Evolutionary conservation across 2,113 vertebrate species (phyloP).

Genomic region (Blennius ocellaris): DNA sequence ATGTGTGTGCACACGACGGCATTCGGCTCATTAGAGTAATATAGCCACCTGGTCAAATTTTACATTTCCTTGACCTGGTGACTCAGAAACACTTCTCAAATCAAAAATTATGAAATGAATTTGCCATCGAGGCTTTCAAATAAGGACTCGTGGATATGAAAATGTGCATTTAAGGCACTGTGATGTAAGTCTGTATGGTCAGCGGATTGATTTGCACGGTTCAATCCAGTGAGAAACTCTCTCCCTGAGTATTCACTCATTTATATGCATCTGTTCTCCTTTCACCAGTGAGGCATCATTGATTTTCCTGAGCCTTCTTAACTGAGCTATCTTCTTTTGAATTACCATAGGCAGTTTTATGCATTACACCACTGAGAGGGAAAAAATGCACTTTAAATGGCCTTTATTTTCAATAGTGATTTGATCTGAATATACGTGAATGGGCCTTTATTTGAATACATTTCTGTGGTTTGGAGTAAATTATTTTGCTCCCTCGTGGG

Average conservation of each 20-base stretch:
- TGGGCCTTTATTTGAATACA: constrained; percentile 75
- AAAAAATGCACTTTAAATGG: constrained; percentile 75
- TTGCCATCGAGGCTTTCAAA: no score
- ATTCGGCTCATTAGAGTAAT: constrained; percentile 37
- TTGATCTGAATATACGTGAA: constrained; percentile 79
- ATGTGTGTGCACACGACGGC: constrained; percentile 34
- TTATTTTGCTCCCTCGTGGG: constrained; percentile 62
- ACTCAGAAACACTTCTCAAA: neutral
- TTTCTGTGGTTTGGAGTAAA: constrained; percentile 71
- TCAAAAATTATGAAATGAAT: no score
- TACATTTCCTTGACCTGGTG: constrained; percentile 14
- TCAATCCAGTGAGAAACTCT: constrained; percentile 31
- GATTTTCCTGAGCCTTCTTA: constrained; percentile 75
- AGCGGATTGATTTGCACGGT: constrained; percentile 23
- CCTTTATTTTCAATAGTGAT: constrained; percentile 75
- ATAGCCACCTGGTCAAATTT: constrained; percentile 31
- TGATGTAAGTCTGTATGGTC: neutral
- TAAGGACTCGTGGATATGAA: neutral
- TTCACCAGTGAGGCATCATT: constrained; percentile 72
- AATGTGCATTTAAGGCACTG: neutral
- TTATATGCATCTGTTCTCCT: constrained; percentile 74
- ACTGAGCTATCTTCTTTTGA: constrained; percentile 80
- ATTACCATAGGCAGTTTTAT: constrained; percentile 74
- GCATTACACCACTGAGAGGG: constrained; percentile 67
- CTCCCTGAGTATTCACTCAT: constrained; percentile 48